Percentiles rank a stretch among this genome's conserved stretches.
Conservation (phyloP, 2,113 vertebrate species). For the Hippocampus zosterae region DNA sequence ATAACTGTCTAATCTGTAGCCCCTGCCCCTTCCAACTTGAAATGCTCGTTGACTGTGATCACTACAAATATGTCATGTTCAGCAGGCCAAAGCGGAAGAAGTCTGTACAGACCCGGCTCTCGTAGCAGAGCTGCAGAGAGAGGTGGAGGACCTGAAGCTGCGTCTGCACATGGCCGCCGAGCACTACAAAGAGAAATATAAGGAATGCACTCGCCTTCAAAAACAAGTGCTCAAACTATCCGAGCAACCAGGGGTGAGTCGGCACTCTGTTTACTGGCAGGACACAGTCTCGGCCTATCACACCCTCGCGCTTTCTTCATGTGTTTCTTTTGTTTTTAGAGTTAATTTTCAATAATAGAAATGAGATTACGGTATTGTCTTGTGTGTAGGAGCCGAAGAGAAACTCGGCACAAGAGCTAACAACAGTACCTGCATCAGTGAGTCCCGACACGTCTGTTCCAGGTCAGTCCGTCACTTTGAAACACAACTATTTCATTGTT, state of each 20-base stretch:
- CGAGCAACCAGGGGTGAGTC: constrained; percentile 86
- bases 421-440: constrained; percentile 53
- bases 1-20: no score
- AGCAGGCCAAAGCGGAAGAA: constrained; percentile 67
- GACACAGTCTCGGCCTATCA: not conserved
- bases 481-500: not conserved
- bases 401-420: constrained; percentile 56
- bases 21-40: not conserved
- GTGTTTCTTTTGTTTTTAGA: not conserved
- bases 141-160: constrained; percentile 95
- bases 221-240: constrained; percentile 88
- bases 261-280: not conserved
- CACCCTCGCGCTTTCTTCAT: not conserved
- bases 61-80: no score
- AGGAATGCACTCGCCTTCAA: constrained; percentile 94
- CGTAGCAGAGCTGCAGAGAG: constrained; percentile 87
- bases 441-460: constrained; percentile 73
- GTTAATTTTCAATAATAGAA: not conserved
- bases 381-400: constrained; percentile 62
- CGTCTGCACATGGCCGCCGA: constrained; percentile 97
- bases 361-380: not conserved
- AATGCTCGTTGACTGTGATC: not conserved
- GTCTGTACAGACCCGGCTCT: constrained; percentile 63
- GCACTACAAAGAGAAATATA: constrained; percentile 98
- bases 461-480: constrained; percentile 43